These are phyloP conservation scores for Byasa hedistus DNA, from an alignment of 2,888 invertebrate species.

Conservation along the genomic window DNA sequence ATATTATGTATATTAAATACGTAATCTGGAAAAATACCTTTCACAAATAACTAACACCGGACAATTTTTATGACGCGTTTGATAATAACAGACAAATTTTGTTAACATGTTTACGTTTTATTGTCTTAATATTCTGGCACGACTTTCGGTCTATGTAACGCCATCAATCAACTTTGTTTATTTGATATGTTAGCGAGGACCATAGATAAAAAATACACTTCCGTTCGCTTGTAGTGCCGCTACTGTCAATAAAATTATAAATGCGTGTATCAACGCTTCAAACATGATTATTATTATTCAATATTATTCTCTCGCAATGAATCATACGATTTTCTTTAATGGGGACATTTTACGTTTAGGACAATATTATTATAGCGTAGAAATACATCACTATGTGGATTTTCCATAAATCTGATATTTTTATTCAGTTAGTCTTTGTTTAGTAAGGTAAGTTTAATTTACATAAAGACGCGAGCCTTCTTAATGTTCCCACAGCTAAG, in stretches of 20 bases:
- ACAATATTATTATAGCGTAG: too few species aligned
- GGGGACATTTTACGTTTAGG: too few species aligned
- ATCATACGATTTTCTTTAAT: background rate
- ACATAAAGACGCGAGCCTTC: too few species aligned
- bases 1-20: too few species aligned
- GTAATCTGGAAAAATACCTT: background rate
- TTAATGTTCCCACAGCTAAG: too few species aligned
- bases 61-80: background rate
- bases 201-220: slow-evolving; percentile 36
- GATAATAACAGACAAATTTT: slow-evolving; percentile 25
- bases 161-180: slow-evolving; percentile 32
- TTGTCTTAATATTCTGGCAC: slow-evolving; percentile 28
- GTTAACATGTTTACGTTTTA: slow-evolving; percentile 27
- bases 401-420: too few species aligned
- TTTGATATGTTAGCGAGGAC: slow-evolving; percentile 17
- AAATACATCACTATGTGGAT: too few species aligned
- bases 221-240: slow-evolving; percentile 19
- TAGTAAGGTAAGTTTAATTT: too few species aligned
- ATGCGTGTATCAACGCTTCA: slow-evolving; percentile 1
- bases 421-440: too few species aligned
- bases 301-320: background rate
- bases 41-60: background rate
- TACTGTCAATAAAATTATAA: slow-evolving; percentile 6
- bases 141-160: slow-evolving; percentile 21
- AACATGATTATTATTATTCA: background rate